Evolutionary conservation across 2,888 invertebrate genomes (phyloP).

Genomic region (Allolobophora icterica): DNA sequence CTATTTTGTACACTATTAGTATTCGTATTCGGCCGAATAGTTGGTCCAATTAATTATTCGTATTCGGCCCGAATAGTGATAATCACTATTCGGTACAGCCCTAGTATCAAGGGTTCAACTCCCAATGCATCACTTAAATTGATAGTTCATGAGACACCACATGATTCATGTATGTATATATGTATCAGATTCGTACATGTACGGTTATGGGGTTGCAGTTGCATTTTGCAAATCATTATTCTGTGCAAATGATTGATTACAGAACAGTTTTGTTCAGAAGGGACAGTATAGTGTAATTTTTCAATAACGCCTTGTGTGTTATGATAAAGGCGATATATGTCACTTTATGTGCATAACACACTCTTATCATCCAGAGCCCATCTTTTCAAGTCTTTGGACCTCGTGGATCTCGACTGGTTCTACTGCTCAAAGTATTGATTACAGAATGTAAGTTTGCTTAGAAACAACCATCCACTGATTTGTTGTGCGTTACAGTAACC

Average conservation of each 20-base stretch:
- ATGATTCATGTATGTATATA: not conserved
- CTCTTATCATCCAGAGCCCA: not conserved
- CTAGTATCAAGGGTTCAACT: no score
- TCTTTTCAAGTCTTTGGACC: not conserved
- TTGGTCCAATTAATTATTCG: no score
- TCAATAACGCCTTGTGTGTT: not conserved
- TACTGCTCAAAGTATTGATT: conserved; percentile 1
- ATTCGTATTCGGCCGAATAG: no score
- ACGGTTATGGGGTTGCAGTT: not conserved
- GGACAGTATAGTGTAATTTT: not conserved
- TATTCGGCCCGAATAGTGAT: no score
- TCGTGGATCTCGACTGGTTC: not conserved
- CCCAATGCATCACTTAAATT: not conserved
- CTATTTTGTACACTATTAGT: no score
- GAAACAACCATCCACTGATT: not conserved
- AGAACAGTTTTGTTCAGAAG: no score
- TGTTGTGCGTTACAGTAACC: not conserved
- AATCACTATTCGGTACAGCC: no score
- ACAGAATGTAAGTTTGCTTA: not conserved
- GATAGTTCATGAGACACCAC: not conserved
- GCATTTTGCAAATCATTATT: not conserved
- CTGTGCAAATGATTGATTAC: no score
- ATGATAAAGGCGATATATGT: not conserved
- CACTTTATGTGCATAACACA: not conserved
- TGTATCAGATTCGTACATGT: not conserved